Base-by-base conservation (phyloP, 1,140 invertebrate genomes). In the Eurosta solidaginis region DNA sequence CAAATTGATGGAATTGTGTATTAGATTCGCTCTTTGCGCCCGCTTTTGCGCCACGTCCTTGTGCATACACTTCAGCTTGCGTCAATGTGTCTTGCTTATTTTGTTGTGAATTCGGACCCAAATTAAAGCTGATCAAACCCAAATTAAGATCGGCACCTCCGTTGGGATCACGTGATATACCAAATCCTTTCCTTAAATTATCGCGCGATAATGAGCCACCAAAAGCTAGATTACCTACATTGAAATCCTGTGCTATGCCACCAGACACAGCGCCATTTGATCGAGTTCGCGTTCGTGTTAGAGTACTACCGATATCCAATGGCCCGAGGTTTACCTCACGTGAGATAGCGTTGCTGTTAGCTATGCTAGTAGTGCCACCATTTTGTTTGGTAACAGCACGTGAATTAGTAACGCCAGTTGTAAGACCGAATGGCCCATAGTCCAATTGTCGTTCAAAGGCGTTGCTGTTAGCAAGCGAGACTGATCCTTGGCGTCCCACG, bases 381-480 rank as follows among this genome's bases (percentile, higher is more conserved):
- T 80, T 78, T 78, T 82, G 80, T 7, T 77, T 78, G 22, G 85
- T 86, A 1, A 86, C 85, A 3, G 83, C 82, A 5, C 82, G 79
- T 0, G 85, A 84, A 45, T 87, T 87, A 14, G 84, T 81, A 14
- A 82, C 17, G 0, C 84, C 85, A 54, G 82, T 80, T 10, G 80
- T 82, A 17, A 81, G 76, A 76, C 82, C 85, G n/a, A 87, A 1
- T 17, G 81, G 78, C 54, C 85, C 85, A 1, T 81, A 78, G n/a
- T 86, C 84, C 25, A 85, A 78, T 74, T 86, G 78, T 3, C 83
- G 82, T 75, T 85, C 82, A 25, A 81, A 84, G 25, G 85, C 81
- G 7, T 84, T 83, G 2, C 82, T 84, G 14, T 83, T 83, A 47
- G 85, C 85, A 36, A 50, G 73, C 36, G 85, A 84, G 0, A 82